Evolutionary conservation across 2,888 invertebrate species (phyloP), one percentile per base, ranked within the genome.

Genomic region (Trachelus stipa): DNA sequence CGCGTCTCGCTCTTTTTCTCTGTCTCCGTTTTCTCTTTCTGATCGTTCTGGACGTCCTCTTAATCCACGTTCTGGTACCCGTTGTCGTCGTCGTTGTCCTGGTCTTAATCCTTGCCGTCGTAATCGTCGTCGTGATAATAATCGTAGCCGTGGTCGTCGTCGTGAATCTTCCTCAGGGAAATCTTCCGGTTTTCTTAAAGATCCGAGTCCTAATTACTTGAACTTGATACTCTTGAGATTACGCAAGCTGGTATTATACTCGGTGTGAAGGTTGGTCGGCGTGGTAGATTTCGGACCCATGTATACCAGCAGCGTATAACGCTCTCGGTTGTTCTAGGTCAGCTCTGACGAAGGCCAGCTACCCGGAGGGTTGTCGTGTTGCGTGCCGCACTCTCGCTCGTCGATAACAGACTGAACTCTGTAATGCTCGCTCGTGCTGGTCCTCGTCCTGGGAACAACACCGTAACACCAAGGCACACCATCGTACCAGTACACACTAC

Each of bases 141-240:
- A 40, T 40, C 40, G 23, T 40, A 40, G 40, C 40, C 40, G 40
- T 40, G 40, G 40, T 15, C 40, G 40, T 15, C 40, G 40, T 23
- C 23, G 4, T 23, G 40, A 40, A 15, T 40, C 40, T 40, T 40
- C 15, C 40, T 23, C 40, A 40, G 40, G 23, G 1, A 23, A 23
- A 40, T 40, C 23, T 23, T 23, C 40, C 6, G 40, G 0, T 23
- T 40, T 23, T 40, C 23, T 40, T 9, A 23, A 40, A 23, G 6
- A 40, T 40, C 40, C 40, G 40, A 40, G 40, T 6, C 9, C 1
- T 23, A 78, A 85, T 87, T 88, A 88, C 86, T 89, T 89, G 78
- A 88, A 89, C 80, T 88, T 88, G 82, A 86, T 88, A 76, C 86
- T 88, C 80, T 88, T 89, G 73, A 89, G 85, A 83, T 88, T 88